phyloP scores from a whole-genome alignment of 2,888 invertebrate species.

The Nasonovia ribisnigri region DNA sequence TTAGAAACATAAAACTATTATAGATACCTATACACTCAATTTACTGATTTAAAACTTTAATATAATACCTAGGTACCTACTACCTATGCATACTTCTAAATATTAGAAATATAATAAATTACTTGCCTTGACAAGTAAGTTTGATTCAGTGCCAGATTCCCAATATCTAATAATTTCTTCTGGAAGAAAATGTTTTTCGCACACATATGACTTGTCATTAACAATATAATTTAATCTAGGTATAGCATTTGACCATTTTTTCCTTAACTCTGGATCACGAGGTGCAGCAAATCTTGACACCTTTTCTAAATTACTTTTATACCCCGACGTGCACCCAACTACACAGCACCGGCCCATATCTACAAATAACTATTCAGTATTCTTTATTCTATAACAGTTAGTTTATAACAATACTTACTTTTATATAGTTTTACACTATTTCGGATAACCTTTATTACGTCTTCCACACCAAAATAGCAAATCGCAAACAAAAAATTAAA shows the following conservation, averaged over 20 bases:
- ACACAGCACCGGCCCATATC: too few relatives aligned
- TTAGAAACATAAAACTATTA: too few relatives aligned
- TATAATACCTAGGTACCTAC: too few relatives aligned
- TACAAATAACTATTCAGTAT: too few relatives aligned
- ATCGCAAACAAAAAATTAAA: too few relatives aligned
- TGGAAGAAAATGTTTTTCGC: constrained; percentile 18
- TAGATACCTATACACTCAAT: too few relatives aligned
- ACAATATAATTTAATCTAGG: not conserved
- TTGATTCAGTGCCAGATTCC: not conserved
- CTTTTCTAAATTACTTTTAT: not conserved
- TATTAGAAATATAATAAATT: not conserved
- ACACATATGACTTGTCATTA: not conserved
- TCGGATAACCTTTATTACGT: too few relatives aligned
- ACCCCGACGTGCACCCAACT: not conserved
- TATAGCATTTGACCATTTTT: constrained; percentile 15
- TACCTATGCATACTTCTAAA: too few relatives aligned
- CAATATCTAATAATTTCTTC: constrained; percentile 19
- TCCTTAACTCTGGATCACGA: not conserved
- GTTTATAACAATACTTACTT: not conserved
- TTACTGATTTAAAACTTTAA: too few relatives aligned
- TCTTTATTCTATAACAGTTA: too few relatives aligned
- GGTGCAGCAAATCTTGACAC: constrained; percentile 12
- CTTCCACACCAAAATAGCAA: too few relatives aligned
- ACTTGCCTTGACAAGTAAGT: constrained; percentile 18
- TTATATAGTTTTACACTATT: too few relatives aligned